Evolutionary conservation across 2,888 invertebrate genomes (phyloP).

Genomic region (Sinodicranocentrus sp.): DNA sequence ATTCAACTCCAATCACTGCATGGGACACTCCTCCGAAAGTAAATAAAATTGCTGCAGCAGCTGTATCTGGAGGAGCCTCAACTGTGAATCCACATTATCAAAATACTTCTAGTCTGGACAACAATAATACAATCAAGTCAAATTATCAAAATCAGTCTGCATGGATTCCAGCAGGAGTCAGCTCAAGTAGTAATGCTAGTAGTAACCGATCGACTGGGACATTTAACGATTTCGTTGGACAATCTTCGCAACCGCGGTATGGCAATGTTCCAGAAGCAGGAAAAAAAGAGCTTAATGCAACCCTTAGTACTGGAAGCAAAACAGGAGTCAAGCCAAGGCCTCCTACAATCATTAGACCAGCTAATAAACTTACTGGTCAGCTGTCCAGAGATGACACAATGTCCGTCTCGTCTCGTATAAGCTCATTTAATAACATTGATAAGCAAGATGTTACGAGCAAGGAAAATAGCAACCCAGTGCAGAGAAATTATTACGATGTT

Average conservation of each 20-base stretch:
- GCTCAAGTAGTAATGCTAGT: conserved; percentile 57
- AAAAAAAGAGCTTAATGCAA: conserved; percentile 58
- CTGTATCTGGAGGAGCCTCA: neutral
- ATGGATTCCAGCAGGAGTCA: conserved; percentile 41
- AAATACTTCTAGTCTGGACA: conserved; percentile 56
- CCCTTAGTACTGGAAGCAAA: conserved; percentile 40
- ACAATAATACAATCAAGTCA: conserved; percentile 58
- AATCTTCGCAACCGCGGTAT: conserved; percentile 33
- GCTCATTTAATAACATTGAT: conserved; percentile 10
- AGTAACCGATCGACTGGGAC: conserved; percentile 49
- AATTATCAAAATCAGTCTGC: conserved; percentile 41
- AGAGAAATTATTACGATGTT: conserved; percentile 74
- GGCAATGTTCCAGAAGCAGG: conserved; percentile 52
- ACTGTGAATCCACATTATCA: conserved; percentile 9
- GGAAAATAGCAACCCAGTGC: neutral
- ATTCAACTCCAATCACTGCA: neutral
- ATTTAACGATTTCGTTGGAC: conserved; percentile 31
- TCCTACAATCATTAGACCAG: conserved; percentile 70
- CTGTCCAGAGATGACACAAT: conserved; percentile 45
- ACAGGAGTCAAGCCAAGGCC: conserved; percentile 21
- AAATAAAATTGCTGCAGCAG: neutral
- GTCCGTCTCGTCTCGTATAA: conserved; percentile 8
- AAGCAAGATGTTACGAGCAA: neutral
- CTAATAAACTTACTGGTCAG: conserved; percentile 49
- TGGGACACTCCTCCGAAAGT: conserved; percentile 28